These are phyloP conservation scores for Podarcis siculus DNA, from an alignment of 2,797 vertebrate species.

Conservation along the genomic window DNA sequence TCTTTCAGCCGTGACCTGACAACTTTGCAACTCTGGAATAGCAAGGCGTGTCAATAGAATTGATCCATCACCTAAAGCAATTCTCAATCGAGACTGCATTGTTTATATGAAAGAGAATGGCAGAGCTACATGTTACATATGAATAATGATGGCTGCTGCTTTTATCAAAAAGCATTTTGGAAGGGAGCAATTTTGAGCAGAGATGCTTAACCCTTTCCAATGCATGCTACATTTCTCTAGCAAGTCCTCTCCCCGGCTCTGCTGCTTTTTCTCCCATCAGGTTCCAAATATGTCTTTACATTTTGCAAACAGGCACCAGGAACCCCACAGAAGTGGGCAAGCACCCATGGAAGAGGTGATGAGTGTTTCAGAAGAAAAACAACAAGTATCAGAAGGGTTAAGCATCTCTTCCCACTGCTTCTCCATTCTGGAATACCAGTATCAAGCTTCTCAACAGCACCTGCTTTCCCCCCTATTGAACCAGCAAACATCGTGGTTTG, in stretches of 20 bases:
- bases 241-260: neutral
- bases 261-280: neutral
- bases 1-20: no score
- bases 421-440: neutral
- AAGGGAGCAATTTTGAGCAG: neutral
- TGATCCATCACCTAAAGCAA: neutral
- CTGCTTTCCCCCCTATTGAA: neutral
- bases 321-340: neutral
- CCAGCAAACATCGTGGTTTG: neutral
- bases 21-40: neutral
- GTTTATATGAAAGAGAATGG: neutral
- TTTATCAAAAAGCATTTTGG: neutral
- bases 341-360: neutral
- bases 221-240: neutral
- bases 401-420: neutral
- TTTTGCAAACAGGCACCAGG: neutral
- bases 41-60: no score
- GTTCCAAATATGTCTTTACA: neutral
- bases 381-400: neutral
- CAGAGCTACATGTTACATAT: neutral
- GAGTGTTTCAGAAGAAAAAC: neutral
- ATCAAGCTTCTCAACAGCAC: neutral
- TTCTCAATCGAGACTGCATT: neutral
- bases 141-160: neutral
- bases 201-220: neutral